Evolutionary conservation across 92 coral and sea anemone genomes (phyloP), one percentile per base, ranked within the genome.

Genomic region (Isaurus tuberculatus): DNA sequence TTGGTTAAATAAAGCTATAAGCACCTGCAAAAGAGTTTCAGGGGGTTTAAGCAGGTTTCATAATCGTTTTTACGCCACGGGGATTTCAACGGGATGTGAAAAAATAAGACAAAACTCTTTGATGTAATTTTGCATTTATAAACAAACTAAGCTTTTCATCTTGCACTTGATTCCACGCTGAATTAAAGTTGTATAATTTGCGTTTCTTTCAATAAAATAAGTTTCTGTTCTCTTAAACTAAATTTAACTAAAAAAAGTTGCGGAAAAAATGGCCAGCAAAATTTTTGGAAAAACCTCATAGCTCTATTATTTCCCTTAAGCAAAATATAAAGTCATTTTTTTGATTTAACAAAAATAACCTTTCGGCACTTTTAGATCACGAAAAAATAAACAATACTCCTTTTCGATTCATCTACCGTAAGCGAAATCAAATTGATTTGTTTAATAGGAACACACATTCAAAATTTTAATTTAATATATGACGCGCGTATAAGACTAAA

Each of bases 401-500:
- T 0, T 48, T 73, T 73, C 55, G 20, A 48, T 73, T 44, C 23
- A 25, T 73, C 26, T 4, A 36, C 31, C 17, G 20, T 44, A 27
- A 17, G 26, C 30, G 63, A 19, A 17, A 19, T 55, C 23, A 55
- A 73, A 73, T 46, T 22, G 29, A 49, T 16, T 8, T 27, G 46
- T 40, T 73, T 25, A n/a, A 46, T 26, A 49, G 79, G 63, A 73
- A 53, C 42, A 28, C 14, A 23, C 42, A 51, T 73, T 73, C 13
- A 73, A 73, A 49, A 19, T 32, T 8, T 48, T 72, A 55, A 71
- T 49, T 60, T 49, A 1, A 49, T 17, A 49, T 46, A 60, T 14
- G 37, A 23, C 65, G 15, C 51, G n/a, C 6, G 23, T 43, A 13
- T 36, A 25, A 17, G 22, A 17, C 17, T 22, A 36, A n/a, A 25